Conservation (phyloP, 2,113 vertebrate species). For the Numida meleagris region DNA sequence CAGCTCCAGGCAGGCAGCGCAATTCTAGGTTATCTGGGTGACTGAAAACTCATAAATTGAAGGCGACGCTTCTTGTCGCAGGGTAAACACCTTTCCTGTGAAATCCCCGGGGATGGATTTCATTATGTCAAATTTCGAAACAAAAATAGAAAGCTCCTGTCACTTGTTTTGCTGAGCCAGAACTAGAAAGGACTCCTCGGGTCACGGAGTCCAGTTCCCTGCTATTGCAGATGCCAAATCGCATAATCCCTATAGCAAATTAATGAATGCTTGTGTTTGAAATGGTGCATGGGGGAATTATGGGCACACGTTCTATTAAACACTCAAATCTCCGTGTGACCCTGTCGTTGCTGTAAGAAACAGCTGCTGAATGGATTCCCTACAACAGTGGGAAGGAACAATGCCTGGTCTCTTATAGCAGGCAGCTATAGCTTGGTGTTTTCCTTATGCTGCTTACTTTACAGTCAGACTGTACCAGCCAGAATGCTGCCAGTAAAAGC, state of each 20-base stretch:
- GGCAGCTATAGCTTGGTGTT: neutral
- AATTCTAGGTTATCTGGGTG: neutral
- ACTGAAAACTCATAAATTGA: neutral
- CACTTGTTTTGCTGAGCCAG: neutral
- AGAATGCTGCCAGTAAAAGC: neutral
- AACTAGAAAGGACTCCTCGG: neutral
- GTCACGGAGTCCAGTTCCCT: neutral
- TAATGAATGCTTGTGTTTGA: slow-evolving; percentile 21
- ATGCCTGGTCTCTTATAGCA: neutral
- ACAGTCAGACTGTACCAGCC: neutral
- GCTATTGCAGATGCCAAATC: neutral
- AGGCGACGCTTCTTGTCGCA: neutral
- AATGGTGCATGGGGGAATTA: slow-evolving; percentile 28
- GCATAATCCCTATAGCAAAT: neutral
- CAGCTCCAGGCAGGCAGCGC: neutral
- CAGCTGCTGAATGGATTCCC: slow-evolving; percentile 34
- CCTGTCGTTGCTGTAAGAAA: neutral
- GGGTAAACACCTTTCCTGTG: neutral
- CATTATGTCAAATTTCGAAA: neutral
- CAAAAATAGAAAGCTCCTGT: neutral
- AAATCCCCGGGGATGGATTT: neutral
- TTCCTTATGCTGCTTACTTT: neutral
- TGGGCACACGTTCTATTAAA: slow-evolving; percentile 13
- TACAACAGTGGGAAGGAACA: neutral
- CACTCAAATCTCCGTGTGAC: slow-evolving; percentile 9